Evolutionary conservation across 2,888 invertebrate genomes (phyloP).

Genomic region (Parthenolecanium corni): DNA sequence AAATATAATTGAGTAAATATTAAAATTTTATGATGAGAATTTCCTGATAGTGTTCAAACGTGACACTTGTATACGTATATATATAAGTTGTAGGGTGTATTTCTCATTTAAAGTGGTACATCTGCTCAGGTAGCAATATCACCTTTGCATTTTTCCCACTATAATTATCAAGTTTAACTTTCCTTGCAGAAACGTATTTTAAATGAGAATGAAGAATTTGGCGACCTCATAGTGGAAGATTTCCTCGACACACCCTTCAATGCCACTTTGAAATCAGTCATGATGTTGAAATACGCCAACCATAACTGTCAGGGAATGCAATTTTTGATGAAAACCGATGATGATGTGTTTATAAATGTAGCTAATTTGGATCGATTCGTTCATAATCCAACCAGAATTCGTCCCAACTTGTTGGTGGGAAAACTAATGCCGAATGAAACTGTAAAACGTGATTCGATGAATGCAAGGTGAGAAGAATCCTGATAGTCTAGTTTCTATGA

Average conservation of each 20-base stretch:
- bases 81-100: too few species aligned
- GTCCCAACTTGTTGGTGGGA: neutral
- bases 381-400: slow-evolving; percentile 37
- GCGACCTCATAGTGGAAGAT: slow-evolving; percentile 70
- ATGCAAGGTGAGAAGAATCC: neutral
- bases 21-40: too few species aligned
- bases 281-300: slow-evolving; percentile 71
- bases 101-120: too few species aligned
- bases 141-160: too few species aligned
- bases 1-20: too few species aligned
- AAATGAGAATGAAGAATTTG: slow-evolving; percentile 53
- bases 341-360: slow-evolving; percentile 74
- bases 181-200: slow-evolving; percentile 47
- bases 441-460: slow-evolving; percentile 4
- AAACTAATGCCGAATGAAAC: slow-evolving; percentile 4
- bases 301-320: slow-evolving; percentile 51
- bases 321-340: slow-evolving; percentile 73
- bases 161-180: too few species aligned
- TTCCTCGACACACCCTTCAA: slow-evolving; percentile 78
- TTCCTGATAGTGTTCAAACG: too few species aligned
- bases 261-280: slow-evolving; percentile 70
- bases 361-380: slow-evolving; percentile 46
- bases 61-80: too few species aligned
- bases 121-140: too few species aligned
- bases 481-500: too few species aligned